These are phyloP conservation scores for Pristionchus pacificus DNA, from an alignment of 1,140 invertebrate species.

Conservation along the genomic window DNA sequence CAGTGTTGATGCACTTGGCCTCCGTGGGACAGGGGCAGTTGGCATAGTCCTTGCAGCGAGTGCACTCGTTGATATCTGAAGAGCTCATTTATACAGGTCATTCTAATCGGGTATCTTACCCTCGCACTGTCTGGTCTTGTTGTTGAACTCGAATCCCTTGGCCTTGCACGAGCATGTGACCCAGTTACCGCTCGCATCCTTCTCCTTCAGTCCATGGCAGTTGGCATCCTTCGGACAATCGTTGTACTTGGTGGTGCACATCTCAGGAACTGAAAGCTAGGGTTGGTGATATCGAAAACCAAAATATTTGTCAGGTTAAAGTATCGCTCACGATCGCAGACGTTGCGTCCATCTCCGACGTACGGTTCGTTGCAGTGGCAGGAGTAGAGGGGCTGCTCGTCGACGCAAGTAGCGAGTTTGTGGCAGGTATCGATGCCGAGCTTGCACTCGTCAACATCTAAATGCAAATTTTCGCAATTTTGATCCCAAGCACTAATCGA, in stretches of 20 bases:
- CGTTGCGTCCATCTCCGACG: neutral
- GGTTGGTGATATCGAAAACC: too few relatives aligned
- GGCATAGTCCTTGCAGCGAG: neutral
- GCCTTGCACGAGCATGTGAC: neutral
- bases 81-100: too few relatives aligned
- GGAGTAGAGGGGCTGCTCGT: neutral
- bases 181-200: neutral
- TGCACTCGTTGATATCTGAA: conserved; percentile 9
- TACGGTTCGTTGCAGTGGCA: conserved; percentile 13
- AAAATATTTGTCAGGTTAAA: neutral
- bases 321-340: neutral
- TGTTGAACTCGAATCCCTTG: neutral
- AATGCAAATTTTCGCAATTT: neutral
- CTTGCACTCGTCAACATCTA: conserved; percentile 15
- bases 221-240: neutral
- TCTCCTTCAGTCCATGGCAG: neutral
- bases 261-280: neutral
- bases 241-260: neutral
- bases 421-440: neutral
- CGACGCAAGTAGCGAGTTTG: conserved; percentile 3
- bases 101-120: too few relatives aligned
- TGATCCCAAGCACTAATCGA: too few relatives aligned
- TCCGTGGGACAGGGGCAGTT: conserved; percentile 17
- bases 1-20: conserved; percentile 11
- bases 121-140: neutral